Base-by-base conservation (phyloP, 2,797 vertebrate species). In the Sciaenops ocellatus region DNA sequence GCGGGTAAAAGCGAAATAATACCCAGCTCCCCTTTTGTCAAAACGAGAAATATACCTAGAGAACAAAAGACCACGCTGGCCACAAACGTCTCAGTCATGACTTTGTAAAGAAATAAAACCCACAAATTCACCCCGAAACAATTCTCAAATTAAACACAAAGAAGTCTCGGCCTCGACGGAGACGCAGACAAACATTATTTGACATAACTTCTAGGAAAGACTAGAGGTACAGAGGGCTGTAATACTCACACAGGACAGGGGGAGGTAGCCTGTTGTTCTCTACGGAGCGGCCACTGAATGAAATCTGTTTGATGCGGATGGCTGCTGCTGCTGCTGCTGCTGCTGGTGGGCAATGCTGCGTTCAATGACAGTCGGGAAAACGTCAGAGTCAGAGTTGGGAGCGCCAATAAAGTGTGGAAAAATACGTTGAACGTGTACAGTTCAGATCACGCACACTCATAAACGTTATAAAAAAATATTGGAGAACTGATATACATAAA, bases 181-280 rank as follows among this genome's bases (percentile, higher is more conserved):
- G 64, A 38, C 0, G 28, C 3, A 1, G 56, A 69, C 17, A 50
- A 3, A 47, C 61, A 1, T 48, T 3, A 74, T 65, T 54, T 60
- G 50, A 55, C 56, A n/a, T 22, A 80, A 87, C 17, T 87, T 83
- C 11, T 13, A 24, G 6, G 26, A 41, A 63, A 66, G 16, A 42
- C 18, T 22, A 7, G 22, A 26, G 72, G 51, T 22, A 8, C 22
- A 55, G 52, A 57, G 2, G 74, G 70, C 65, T 63, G 83, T 46
- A n/a, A 67, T 89, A 94, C 95, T 96, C 91, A 95, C 95, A 62
- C 85, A 87, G 88, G 89, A 89, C 82, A 41, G 78, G 68, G 76
- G 76, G 91, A 94, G 90, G 90, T 90, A 92, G 93, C 85, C 90
- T 93, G 92, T 93, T 94, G 94, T 94, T 92, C 84, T 92, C 86